These are phyloP conservation scores for Chironomus tentans DNA, from an alignment of 2,888 invertebrate species.

Conservation along the genomic window DNA sequence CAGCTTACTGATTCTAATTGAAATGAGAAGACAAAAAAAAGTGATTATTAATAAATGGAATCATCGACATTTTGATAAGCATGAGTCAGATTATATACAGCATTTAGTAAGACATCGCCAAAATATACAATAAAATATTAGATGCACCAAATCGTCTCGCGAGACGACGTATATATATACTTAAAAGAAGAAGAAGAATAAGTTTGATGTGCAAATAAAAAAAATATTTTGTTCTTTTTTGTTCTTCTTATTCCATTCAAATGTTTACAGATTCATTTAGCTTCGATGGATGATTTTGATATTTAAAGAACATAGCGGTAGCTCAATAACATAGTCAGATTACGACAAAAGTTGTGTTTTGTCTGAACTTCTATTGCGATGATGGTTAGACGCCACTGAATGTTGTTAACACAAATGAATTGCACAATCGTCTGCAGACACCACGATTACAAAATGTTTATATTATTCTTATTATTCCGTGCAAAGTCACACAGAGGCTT, in stretches of 20 bases:
- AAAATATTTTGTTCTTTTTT: background rate
- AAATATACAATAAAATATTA: background rate
- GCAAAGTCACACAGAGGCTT: background rate
- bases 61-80: background rate
- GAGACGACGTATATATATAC: background rate
- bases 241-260: background rate
- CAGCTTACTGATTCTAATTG: slow-evolving; percentile 57
- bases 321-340: background rate
- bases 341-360: background rate
- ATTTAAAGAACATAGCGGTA: background rate
- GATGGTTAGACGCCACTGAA: background rate
- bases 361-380: background rate
- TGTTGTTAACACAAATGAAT: background rate
- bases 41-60: background rate
- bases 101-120: background rate
- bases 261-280: background rate
- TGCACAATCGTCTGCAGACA: background rate
- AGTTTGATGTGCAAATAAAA: slow-evolving; percentile 8
- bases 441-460: background rate
- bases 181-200: background rate
- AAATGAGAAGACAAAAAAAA: slow-evolving; percentile 27
- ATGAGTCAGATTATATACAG: background rate
- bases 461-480: background rate
- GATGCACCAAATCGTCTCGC: background rate
- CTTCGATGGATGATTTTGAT: background rate